Evolutionary conservation across 2,113 vertebrate species (phyloP).

Genomic region (Desmodus rotundus): DNA sequence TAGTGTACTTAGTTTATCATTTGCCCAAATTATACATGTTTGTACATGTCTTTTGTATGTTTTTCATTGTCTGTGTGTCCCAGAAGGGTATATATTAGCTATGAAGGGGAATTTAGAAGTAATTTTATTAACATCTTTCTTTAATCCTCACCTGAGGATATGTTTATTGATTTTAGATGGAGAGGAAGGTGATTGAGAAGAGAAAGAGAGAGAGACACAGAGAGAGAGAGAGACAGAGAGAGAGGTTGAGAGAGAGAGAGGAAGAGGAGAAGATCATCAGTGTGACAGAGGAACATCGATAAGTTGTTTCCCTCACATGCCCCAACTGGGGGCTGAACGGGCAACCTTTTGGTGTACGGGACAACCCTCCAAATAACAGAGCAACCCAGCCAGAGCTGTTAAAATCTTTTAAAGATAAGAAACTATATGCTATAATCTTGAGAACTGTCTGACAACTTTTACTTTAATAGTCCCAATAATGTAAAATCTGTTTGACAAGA

Average conservation of each 20-base stretch:
- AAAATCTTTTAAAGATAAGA: neutral
- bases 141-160: too few species aligned
- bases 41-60: neutral
- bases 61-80: neutral
- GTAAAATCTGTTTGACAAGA: neutral
- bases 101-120: neutral
- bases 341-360: too few species aligned
- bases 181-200: too few species aligned
- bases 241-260: too few species aligned
- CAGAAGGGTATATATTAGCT: neutral
- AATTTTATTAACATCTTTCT: neutral
- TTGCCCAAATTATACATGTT: neutral
- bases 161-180: too few species aligned
- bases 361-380: too few species aligned
- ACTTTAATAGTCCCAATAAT: neutral
- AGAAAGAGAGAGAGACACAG: too few species aligned
- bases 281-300: too few species aligned
- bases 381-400: neutral
- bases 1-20: neutral
- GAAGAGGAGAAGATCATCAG: too few species aligned
- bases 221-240: too few species aligned
- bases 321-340: too few species aligned
- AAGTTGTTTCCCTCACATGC: too few species aligned
- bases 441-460: neutral
- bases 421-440: neutral